A percentile compares a stretch with the other conserved stretches of the same genome.
Evolutionary conservation across 2,113 vertebrate species (phyloP).

Genomic region (Oncorhynchus nerka): DNA sequence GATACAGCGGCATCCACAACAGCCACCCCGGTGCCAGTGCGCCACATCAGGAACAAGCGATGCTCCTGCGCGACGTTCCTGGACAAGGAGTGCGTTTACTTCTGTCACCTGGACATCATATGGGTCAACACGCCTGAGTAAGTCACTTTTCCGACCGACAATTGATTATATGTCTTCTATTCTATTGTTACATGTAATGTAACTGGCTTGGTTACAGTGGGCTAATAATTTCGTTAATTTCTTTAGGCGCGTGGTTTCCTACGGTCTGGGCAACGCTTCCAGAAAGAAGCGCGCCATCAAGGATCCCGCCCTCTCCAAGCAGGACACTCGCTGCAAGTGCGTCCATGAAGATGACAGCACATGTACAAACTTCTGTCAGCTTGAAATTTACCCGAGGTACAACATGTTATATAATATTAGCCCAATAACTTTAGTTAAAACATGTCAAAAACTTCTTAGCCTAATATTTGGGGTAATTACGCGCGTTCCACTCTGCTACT

Average conservation of each 20-base stretch:
- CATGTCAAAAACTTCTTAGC: not conserved
- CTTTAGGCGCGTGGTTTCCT: conserved; percentile 86
- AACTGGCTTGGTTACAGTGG: not conserved
- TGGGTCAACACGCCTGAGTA: conserved; percentile 99
- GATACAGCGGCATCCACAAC: conserved; percentile 26
- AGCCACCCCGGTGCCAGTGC: conserved; percentile 45
- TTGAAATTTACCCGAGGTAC: conserved; percentile 47
- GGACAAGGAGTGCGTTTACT: conserved; percentile 97
- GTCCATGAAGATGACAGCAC: conserved; percentile 75
- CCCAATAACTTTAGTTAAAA: not conserved
- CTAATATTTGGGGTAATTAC: not conserved
- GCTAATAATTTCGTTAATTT: not conserved
- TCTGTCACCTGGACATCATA: conserved; percentile 98
- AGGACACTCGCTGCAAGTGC: conserved; percentile 79
- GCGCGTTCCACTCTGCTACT: not conserved
- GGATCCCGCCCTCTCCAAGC: conserved; percentile 45
- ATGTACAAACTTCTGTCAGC: conserved; percentile 84
- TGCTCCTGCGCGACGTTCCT: conserved; percentile 91
- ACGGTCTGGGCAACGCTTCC: conserved; percentile 86
- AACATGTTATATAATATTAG: not conserved
- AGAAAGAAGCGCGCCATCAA: conserved; percentile 80
- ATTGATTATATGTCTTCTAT: not conserved
- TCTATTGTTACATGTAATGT: not conserved
- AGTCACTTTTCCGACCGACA: conserved; percentile 46
- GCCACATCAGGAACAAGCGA: conserved; percentile 80